Evolutionary conservation across 1,140 invertebrate genomes (phyloP), one percentile per base, ranked within the genome.

Genomic region (Leucophenga varia): DNA sequence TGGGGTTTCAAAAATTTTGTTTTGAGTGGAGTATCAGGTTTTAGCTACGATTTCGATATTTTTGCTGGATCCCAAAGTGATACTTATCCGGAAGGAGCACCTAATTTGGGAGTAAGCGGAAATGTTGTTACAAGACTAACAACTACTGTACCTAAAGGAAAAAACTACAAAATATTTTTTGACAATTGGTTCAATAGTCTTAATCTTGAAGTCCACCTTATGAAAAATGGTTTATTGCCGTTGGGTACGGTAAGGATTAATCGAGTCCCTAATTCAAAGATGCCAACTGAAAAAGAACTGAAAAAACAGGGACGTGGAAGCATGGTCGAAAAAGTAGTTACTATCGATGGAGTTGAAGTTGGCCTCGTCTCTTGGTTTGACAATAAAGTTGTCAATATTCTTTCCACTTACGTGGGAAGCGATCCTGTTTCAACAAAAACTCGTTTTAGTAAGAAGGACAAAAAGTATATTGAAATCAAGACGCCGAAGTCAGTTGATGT

Each of bases 211-310:
- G 52, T 61, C 13, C 65, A 65, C 47, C 38, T 75, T 14, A 54
- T 51, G 43, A 55, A 71, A 53, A 54, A 53, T 47, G 74, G 64
- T 20, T 54, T 76, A 47, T 49, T 75, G 14, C 68, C 64, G 53
- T 43, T 78, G 25, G 77, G 72, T 49, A 77, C 70, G 47, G 61
- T 77, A 19, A 61, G 69, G 48, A 21, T 52, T 28, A 75, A 77
- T 56, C 52, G 72, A 54, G 44, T 76, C 16, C 51, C 55, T 42
- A 59, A 56, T 41, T 55, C 50, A 46, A 43, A 54, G 28, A 56
- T 76, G 48, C 52, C 59, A 47, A 32, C 37, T 20, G 61, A 74
- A 44, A 55, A 57, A 31, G 47, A 65, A 42, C 22, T 72, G 28
- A 65, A 68, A 50, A 67, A 73, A 45, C 49, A 52, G 41, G 57